Base-by-base conservation (phyloP, 1,140 invertebrate species). In the Brachionus paranguensis region DNA sequence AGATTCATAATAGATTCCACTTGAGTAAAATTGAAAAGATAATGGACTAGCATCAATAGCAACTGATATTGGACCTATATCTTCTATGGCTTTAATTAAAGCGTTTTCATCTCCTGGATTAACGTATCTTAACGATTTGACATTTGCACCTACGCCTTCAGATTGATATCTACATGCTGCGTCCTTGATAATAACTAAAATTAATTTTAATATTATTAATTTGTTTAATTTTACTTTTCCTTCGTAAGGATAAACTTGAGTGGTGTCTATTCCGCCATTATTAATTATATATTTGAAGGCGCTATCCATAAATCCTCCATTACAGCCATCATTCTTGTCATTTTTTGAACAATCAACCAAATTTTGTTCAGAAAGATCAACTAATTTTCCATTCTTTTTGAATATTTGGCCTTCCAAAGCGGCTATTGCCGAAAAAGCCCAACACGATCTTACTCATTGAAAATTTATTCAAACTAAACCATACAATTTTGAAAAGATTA, bases 301-400 rank as follows among this genome's bases (percentile, higher is more conserved):
- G 43, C 87, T 84, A 78, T 89, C 87, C 87, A 89, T 89, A 0
- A 88, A 47, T 14, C 88, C 88, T 11, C 88, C 84, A 83, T 74
- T 47, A 81, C 85, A 85, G 8, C 85, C 85, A 12, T 24, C 5
- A 83, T 85, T 85, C 6, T 87, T 87, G 78, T 86, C 85, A 68
- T 85, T 86, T 45, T 47, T 78, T 1, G 95, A 96, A 88, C 97
- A 99, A 91, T 99, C 97, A 29, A 99, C 92, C 60, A 99, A 90
- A 89, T 99, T 98, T 91, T 99, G 97, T 90, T 99, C 97, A 86
- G 95, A 97, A 0, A 99, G 92, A 3, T 95, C 96, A 5, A 96
- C 92, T 12, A 99, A 91, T 85, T 92, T 92, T 68, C 94, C 94
- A 33, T 91, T 93, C 88, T 94, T 93, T 85, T 95, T 92, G 90